Conservation (phyloP, 1,140 invertebrate genomes). For the Oppia nitens region DNA sequence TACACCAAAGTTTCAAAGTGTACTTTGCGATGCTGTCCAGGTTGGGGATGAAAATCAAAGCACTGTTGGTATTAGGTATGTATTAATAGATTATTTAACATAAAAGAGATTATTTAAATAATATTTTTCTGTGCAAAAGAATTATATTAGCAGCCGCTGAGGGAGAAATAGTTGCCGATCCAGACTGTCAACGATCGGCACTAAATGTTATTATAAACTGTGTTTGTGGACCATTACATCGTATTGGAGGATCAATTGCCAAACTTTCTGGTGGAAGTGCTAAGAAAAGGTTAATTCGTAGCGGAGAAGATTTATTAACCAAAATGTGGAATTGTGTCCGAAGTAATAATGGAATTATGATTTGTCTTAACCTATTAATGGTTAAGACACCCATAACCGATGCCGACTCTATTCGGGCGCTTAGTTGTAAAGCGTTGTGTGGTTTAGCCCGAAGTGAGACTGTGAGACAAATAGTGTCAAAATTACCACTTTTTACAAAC, state of each 20-base stretch:
- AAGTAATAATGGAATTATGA: slow-evolving; percentile 87
- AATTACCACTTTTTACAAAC: slow-evolving; percentile 81
- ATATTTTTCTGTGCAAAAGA: slow-evolving; percentile 23
- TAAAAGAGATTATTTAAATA: not conserved
- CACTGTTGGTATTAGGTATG: slow-evolving; percentile 40
- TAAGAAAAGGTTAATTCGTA: slow-evolving; percentile 29
- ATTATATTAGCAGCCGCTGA: slow-evolving; percentile 64
- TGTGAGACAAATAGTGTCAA: slow-evolving; percentile 84
- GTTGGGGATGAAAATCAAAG: slow-evolving; percentile 40
- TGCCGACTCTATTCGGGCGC: slow-evolving; percentile 75
- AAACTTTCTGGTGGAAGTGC: slow-evolving; percentile 39
- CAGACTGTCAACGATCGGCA: slow-evolving; percentile 78
- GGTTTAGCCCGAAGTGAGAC: slow-evolving; percentile 78
- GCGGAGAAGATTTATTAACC: slow-evolving; percentile 65
- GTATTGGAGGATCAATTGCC: slow-evolving; percentile 44
- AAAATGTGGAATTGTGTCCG: slow-evolving; percentile 83
- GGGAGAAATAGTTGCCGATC: slow-evolving; percentile 68
- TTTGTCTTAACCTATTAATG: slow-evolving; percentile 51
- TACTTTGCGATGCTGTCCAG: slow-evolving; percentile 53
- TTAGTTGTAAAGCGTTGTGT: slow-evolving; percentile 72
- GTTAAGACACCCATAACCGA: slow-evolving; percentile 88
- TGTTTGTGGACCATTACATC: slow-evolving; percentile 63
- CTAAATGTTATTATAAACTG: slow-evolving; percentile 74
- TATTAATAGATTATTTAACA: not conserved
- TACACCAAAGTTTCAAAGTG: slow-evolving; percentile 63